Percentiles rank a stretch among this genome's conserved stretches.
phyloP scores from a whole-genome alignment of 2,797 vertebrate species.

The Mionectes olivaceus region DNA sequence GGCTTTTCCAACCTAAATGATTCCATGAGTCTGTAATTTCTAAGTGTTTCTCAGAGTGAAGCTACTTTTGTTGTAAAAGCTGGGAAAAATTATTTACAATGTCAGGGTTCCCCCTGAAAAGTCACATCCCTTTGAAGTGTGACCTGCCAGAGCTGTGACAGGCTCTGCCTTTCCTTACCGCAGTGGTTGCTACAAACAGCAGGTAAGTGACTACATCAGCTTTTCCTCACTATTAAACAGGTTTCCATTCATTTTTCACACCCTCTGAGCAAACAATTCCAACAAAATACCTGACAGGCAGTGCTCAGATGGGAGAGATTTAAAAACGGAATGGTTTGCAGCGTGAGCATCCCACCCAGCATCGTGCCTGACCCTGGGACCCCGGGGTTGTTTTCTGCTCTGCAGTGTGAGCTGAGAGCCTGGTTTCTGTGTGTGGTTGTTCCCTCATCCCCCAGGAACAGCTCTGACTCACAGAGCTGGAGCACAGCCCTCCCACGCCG shows the following conservation, averaged over 20 bases:
- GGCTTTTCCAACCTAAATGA: neutral
- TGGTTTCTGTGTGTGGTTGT: neutral
- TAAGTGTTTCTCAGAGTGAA: neutral
- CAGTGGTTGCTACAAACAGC: neutral
- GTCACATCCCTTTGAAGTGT: neutral
- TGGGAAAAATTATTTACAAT: neutral
- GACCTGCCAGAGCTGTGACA: neutral
- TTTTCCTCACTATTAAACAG: neutral
- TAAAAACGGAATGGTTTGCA: neutral
- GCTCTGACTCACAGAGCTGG: neutral
- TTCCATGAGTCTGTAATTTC: neutral
- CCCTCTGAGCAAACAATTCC: conserved; percentile 8
- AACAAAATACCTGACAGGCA: neutral
- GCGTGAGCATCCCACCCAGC: neutral
- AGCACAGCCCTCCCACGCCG: neutral
- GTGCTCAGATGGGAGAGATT: neutral
- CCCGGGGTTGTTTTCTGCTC: neutral
- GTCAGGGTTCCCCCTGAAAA: neutral
- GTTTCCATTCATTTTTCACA: neutral
- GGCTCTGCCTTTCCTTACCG: neutral
- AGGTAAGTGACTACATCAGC: neutral
- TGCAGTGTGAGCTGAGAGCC: neutral
- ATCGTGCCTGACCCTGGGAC: neutral
- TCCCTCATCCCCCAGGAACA: neutral
- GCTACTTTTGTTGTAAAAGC: neutral